Base-by-base conservation (phyloP, 2,888 invertebrate species). In the Dynastes tityus region DNA sequence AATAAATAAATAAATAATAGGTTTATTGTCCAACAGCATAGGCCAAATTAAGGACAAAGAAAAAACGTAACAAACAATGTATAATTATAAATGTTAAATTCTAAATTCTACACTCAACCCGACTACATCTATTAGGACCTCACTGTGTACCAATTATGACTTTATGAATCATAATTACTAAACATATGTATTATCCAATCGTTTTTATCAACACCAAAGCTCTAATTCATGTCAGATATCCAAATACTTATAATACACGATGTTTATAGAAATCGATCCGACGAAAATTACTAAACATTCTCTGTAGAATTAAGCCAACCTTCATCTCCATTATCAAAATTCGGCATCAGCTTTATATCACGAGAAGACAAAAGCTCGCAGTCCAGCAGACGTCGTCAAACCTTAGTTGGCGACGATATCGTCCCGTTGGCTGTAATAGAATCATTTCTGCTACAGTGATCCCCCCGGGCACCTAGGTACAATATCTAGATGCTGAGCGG, bases 401-500 rank as follows among this genome's bases (percentile, higher is more conserved):
- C 58, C 45, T 61, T 74, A 27, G 58, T 40, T 45, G 61, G 61
- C 11, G 40, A 27, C 45, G 73, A 74, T 74, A 74, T 74, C 58
- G 61, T 61, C 40, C 73, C 73, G 63, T 74, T 29, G 63, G 61
- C 73, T 29, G 76, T 79, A 81, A 81, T 81, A 80, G 81, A 80
- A 80, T 80, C 81, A 81, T 81, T 81, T 79, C 78, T 80, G 80
- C 79, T 77, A 79, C 80, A 83, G 83, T 83, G 81, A 84, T 83
- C 82, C 82, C 32, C 81, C 73, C 79, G 80, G 68, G 73, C 61
- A 74, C 73, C 63, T 80, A 83, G 82, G 82, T 82, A 86, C 82
- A 74, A 85, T 85, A 86, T 88, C 87, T 86, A 86, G 87, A 88
- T 88, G 87, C 88, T 70, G 87, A 85, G 86, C 85, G 86, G 85